phyloP scores from a whole-genome alignment of 2,888 invertebrate species.

The Drosophila differens region DNA sequence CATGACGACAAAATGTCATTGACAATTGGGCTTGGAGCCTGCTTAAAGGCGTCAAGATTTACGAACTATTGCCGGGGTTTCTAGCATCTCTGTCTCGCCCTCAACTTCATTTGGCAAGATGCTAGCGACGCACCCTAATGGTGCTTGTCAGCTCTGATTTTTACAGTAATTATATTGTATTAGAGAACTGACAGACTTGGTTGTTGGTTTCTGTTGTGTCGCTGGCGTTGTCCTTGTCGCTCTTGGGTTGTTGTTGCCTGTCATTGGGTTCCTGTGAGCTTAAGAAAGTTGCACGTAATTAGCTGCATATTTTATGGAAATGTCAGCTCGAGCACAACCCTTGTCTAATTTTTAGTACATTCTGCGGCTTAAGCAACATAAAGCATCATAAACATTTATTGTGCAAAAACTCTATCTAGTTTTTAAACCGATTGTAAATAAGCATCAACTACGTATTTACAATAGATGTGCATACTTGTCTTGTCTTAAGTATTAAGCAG shows the following conservation, averaged over 20 bases:
- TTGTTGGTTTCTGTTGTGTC: conserved; percentile 17
- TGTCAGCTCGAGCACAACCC: conserved; percentile 13
- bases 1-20: conserved; percentile 77
- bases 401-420: conserved; percentile 1
- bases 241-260: conserved; percentile 18
- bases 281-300: conserved; percentile 71
- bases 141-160: conserved; percentile 70
- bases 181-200: conserved; percentile 54
- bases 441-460: background rate
- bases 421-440: conserved; percentile 10
- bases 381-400: conserved; percentile 12
- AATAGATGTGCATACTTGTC: background rate
- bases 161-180: conserved; percentile 78
- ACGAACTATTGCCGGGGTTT: conserved; percentile 68
- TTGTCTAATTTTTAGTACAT: conserved; percentile 4
- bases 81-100: background rate
- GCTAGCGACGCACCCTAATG: conserved; percentile 47
- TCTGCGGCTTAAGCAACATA: background rate
- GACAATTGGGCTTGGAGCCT: conserved; percentile 68
- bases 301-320: conserved; percentile 76
- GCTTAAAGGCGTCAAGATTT: conserved; percentile 75
- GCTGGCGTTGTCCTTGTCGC: conserved; percentile 1
- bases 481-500: background rate
- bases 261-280: conserved; percentile 44
- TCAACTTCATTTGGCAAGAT: conserved; percentile 23